Conservation (phyloP, 2,113 vertebrate genomes). For the Indri indri region DNA sequence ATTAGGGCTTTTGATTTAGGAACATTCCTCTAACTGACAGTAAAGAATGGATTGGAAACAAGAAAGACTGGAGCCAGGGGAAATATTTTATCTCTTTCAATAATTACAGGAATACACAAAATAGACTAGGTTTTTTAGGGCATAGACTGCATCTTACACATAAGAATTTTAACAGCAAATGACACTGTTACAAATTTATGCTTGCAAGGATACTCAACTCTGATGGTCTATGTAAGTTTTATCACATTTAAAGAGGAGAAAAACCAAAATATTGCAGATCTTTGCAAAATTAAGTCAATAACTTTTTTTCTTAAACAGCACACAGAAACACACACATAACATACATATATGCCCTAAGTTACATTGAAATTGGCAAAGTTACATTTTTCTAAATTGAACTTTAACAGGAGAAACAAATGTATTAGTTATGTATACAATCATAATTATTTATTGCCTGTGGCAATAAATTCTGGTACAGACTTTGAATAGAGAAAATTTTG, state of each 20-base stretch:
- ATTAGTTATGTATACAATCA: not conserved
- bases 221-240: not conserved
- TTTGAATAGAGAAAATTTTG: not conserved
- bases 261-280: not conserved
- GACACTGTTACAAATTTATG: not conserved
- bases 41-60: not conserved
- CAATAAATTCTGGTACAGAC: not conserved
- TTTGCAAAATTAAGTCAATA: not conserved
- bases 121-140: not conserved
- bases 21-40: not conserved
- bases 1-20: not conserved
- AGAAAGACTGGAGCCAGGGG: not conserved
- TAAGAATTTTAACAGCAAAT: not conserved
- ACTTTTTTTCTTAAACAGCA: not conserved
- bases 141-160: not conserved
- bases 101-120: not conserved
- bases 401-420: not conserved
- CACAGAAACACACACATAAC: not conserved
- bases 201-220: not conserved
- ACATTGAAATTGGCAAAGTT: not conserved
- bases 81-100: not conserved
- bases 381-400: constrained; percentile 18
- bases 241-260: not conserved
- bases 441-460: not conserved
- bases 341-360: not conserved